Base-by-base conservation (phyloP, 1,140 invertebrate genomes). In the Drosophila parvula region DNA sequence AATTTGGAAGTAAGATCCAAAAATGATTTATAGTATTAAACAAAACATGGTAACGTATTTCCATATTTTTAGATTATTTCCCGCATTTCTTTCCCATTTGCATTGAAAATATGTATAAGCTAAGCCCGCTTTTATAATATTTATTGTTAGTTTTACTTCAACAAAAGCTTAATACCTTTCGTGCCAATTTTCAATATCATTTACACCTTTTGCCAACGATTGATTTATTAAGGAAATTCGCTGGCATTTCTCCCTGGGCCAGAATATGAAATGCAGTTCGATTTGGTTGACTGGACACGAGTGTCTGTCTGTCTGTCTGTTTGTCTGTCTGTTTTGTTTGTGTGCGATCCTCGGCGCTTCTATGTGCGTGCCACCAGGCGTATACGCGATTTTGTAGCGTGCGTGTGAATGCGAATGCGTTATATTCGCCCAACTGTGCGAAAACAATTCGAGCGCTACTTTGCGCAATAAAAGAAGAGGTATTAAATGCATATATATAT, bases 361-460 rank as follows among this genome's bases (percentile, higher is more conserved):
- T 68, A 10, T 44, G 30, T 44, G 63, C 34, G 65, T 55, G 12
- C 36, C 38, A 36, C 62, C 9, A 16, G 47, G 36, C 38, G 61
- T 61, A 34, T 64, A 56, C 4, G 56, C 16, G 30, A 32, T 61
- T 38, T 55, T 64, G 9, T 40, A 11, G 56, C 28, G 14, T 63
- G 61, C 36, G 71, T 67, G 61, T 51, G 74, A 57, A 47, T 75
- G 28, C 53, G 74, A 64, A 56, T 44, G 74, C 70, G 50, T 76
- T 76, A 59, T 74, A 64, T 68, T 59, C 55, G 56, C 18, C 55
- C 73, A 67, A 76, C 73, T 76, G 71, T 55, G 57, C 74, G 62
- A 78, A 78, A 78, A 79, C 70, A 75, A 80, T 80, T 75, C 77
- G 47, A 65, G 55, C 76, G 78, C 64, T 69, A 78, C 77, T 78